Evolutionary conservation across 1,140 invertebrate species (phyloP).

Genomic region (Pseudomyrmex gracilis): DNA sequence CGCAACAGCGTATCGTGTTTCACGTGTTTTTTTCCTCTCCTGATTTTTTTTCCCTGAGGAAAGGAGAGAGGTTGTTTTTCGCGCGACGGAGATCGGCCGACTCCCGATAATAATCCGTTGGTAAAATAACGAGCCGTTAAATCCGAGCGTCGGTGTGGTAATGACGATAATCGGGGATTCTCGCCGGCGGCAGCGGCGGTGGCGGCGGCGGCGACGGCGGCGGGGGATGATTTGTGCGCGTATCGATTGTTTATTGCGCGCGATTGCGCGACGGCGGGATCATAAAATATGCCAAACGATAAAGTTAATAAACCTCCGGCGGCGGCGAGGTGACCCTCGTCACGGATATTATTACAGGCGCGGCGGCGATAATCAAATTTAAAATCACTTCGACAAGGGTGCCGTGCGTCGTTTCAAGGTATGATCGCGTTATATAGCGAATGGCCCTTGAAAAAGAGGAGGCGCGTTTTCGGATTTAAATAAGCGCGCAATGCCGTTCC

Average conservation of each 20-base stretch:
- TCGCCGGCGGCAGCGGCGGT: not conserved
- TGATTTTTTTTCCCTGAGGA: too few relatives aligned
- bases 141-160: slow-evolving; percentile 41
- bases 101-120: slow-evolving; percentile 39
- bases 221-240: slow-evolving; percentile 45
- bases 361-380: slow-evolving; percentile 40
- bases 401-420: slow-evolving; percentile 3
- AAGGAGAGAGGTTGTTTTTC: too few relatives aligned
- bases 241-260: slow-evolving; percentile 50
- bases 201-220: too few relatives aligned
- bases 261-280: slow-evolving; percentile 15
- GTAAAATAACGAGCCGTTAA: slow-evolving; percentile 59
- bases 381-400: slow-evolving; percentile 37
- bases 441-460: not conserved
- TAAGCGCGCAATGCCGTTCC: not conserved
- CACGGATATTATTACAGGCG: not conserved
- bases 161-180: slow-evolving; percentile 59
- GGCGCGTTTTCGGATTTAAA: slow-evolving; percentile 20
- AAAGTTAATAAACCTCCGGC: slow-evolving; percentile 53
- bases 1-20: slow-evolving; percentile 17
- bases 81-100: slow-evolving; percentile 21
- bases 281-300: slow-evolving; percentile 42
- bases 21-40: slow-evolving; percentile 25
- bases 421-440: too few relatives aligned
- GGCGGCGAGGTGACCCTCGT: not conserved